These are phyloP conservation scores for Drosophila anceps DNA, from an alignment of 2,888 invertebrate genomes.

Conservation along the genomic window DNA sequence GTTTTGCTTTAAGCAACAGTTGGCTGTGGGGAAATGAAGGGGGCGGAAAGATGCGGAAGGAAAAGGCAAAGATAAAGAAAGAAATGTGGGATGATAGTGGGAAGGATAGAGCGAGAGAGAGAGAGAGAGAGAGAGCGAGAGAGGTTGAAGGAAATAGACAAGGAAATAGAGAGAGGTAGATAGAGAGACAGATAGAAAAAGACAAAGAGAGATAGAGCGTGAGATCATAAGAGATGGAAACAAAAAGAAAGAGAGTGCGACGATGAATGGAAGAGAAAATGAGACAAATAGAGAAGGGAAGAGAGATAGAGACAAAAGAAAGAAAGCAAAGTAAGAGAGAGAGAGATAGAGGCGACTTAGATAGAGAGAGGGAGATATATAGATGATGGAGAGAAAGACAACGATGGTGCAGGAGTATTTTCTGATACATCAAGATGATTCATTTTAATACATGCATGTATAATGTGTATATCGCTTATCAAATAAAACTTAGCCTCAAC, in stretches of 20 bases:
- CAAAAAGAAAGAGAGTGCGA: no score
- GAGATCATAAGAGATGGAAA: no score
- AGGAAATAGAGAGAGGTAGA: no score
- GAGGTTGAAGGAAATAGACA: no score
- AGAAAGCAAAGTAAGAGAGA: no score
- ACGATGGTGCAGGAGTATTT: no score
- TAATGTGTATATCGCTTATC: not conserved
- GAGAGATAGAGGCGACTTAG: not conserved
- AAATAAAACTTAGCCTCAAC: not conserved
- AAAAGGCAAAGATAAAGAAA: not conserved
- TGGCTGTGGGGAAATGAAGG: not conserved
- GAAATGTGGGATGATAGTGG: no score
- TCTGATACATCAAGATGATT: no score
- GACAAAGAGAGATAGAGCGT: not conserved
- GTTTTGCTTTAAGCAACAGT: conserved; percentile 11
- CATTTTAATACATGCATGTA: not conserved
- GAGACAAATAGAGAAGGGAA: not conserved
- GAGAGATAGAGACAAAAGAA: not conserved
- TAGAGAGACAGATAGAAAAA: not conserved
- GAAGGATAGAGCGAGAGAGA: no score
- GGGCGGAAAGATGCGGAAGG: not conserved
- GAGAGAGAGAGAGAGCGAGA: not conserved
- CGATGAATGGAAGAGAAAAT: no score
- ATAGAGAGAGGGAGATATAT: not conserved
- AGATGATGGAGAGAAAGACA: not conserved